phyloP scores from a whole-genome alignment of 2,113 vertebrate species.

The Callochromis pleurospilus region DNA sequence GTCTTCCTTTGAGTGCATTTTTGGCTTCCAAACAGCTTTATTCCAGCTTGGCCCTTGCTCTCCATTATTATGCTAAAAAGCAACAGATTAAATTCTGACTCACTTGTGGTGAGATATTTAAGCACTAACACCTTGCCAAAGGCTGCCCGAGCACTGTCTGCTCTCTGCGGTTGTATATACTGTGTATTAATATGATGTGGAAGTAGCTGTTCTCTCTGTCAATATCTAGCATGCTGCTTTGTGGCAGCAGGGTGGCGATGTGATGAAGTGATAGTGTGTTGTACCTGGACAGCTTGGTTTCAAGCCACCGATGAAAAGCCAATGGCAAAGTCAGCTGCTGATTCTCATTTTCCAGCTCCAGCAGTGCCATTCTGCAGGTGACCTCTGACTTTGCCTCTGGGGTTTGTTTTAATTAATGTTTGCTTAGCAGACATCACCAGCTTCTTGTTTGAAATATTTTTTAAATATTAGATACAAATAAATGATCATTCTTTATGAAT shows the following conservation, averaged over 20 bases:
- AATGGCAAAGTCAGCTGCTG: not conserved
- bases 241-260: not conserved
- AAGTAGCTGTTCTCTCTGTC: not conserved
- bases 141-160: not conserved
- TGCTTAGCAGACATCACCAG: not conserved
- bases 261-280: not conserved
- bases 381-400: not conserved
- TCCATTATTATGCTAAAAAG: constrained; percentile 4
- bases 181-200: not conserved
- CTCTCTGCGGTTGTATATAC: not conserved
- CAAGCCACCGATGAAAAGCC: not conserved
- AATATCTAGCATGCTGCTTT: not conserved
- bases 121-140: not conserved
- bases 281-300: not conserved
- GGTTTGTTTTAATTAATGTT: not conserved
- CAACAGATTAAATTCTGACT: constrained; percentile 13
- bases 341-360: not conserved
- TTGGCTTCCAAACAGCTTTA: not conserved
- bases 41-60: not conserved
- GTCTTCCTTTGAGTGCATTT: not conserved
- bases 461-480: not conserved
- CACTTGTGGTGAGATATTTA: not conserved
- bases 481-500: not conserved
- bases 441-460: not conserved
- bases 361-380: not conserved